Evolutionary conservation across 92 coral and sea anemone genomes (phyloP).

Genomic region (Epizoanthus rinbou): DNA sequence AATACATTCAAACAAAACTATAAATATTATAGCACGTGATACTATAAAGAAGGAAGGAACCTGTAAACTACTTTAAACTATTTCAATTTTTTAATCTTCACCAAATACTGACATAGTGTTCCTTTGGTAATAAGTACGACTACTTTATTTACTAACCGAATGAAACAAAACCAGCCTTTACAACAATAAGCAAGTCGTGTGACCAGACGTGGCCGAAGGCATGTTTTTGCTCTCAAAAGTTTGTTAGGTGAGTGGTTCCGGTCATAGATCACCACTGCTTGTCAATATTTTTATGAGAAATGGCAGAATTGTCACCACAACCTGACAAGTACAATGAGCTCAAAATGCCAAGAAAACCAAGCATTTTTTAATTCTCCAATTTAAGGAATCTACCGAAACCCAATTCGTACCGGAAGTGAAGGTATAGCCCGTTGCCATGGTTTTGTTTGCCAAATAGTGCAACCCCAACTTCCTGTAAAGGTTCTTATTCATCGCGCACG

Average conservation of each 20-base stretch:
- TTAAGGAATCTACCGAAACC: not conserved
- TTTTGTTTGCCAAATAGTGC: slow-evolving; percentile 33
- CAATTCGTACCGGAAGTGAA: slow-evolving; percentile 5
- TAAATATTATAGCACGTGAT: too few species aligned
- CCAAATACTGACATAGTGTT: too few species aligned
- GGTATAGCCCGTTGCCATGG: slow-evolving; percentile 22
- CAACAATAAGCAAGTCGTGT: not conserved
- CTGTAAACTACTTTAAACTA: too few species aligned
- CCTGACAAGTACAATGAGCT: not conserved
- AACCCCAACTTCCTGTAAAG: not conserved
- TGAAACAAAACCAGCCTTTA: too few species aligned
- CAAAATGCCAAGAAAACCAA: not conserved
- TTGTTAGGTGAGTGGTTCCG: not conserved
- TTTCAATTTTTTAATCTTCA: too few species aligned
- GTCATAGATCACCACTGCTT: not conserved
- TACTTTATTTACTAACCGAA: too few species aligned
- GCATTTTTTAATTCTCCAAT: not conserved
- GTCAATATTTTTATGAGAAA: not conserved
- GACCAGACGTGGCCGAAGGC: not conserved
- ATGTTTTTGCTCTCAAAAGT: not conserved
- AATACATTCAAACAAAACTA: too few species aligned
- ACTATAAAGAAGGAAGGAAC: too few species aligned
- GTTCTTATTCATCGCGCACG: slow-evolving; percentile 52
- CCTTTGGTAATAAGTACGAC: too few species aligned
- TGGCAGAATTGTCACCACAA: not conserved